phyloP scores from a whole-genome alignment of 2,113 vertebrate species.

The Anas platyrhynchos region DNA sequence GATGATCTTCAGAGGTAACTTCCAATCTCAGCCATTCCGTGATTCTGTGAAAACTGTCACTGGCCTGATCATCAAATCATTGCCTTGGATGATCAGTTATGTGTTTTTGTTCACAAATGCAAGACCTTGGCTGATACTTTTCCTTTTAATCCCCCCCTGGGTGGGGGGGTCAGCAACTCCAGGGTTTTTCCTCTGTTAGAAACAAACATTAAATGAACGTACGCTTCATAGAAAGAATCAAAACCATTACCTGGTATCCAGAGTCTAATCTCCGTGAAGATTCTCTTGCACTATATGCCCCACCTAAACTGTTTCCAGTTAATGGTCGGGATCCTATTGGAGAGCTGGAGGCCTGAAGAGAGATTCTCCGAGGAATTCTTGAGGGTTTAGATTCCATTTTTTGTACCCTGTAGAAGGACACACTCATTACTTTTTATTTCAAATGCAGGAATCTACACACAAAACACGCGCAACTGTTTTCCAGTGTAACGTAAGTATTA shows the following conservation, averaged over 20 bases:
- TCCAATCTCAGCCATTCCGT: no score
- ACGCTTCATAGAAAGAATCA: constrained; percentile 5
- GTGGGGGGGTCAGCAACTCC: background rate
- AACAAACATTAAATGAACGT: background rate
- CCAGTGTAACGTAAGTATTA: background rate
- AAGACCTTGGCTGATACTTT: background rate
- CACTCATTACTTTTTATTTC: constrained; percentile 13
- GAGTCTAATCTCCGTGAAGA: constrained; percentile 85
- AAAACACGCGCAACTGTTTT: background rate
- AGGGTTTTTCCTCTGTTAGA: background rate
- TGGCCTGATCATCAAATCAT: background rate
- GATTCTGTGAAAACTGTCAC: background rate
- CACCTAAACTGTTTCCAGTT: constrained; percentile 76
- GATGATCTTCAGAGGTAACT: no score
- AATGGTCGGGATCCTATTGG: constrained; percentile 73
- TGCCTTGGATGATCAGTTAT: background rate
- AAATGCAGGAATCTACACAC: background rate
- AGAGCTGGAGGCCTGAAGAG: constrained; percentile 82
- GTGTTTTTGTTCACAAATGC: background rate
- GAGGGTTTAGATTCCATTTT: constrained; percentile 94
- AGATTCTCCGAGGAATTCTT: constrained; percentile 87
- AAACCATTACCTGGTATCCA: constrained; percentile 86
- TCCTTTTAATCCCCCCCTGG: background rate
- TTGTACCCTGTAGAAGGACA: constrained; percentile 62
- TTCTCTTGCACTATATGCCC: constrained; percentile 81